Percentiles rank a stretch among this genome's conserved stretches.
These are phyloP conservation scores for Myiozetetes cayanensis DNA, from an alignment of 2,113 vertebrate genomes.

Conservation along the genomic window DNA sequence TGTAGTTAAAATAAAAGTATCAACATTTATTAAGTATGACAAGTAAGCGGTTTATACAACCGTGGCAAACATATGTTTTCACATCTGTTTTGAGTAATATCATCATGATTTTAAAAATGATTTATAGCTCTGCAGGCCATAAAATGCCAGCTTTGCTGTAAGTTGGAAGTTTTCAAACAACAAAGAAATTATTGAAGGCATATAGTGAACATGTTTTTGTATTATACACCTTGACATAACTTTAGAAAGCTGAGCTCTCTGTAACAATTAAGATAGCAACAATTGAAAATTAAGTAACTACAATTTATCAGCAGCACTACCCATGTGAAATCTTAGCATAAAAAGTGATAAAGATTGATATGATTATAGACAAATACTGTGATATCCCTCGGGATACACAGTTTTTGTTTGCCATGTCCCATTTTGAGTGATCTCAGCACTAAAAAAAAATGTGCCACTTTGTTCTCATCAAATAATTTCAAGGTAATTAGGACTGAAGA, in stretches of 20 bases:
- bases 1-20: conserved; percentile 65
- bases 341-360: neutral
- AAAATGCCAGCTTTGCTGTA: conserved; percentile 72
- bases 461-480: neutral
- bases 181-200: conserved; percentile 65
- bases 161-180: conserved; percentile 62
- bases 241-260: neutral
- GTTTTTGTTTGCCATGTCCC: neutral
- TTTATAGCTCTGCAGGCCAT: conserved; percentile 74
- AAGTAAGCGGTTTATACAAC: conserved; percentile 72
- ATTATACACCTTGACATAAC: neutral
- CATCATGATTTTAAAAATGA: conserved; percentile 79
- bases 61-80: conserved; percentile 78
- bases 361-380: neutral
- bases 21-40: conserved; percentile 75
- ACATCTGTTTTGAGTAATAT: conserved; percentile 80
- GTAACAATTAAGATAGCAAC: neutral
- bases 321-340: neutral
- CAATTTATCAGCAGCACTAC: neutral
- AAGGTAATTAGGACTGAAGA: neutral
- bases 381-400: neutral
- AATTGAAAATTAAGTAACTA: neutral
- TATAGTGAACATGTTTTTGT: neutral
- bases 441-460: neutral
- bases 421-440: neutral